phyloP scores from a whole-genome alignment of 23 tunicate species.

The Trididemnum miniatum region DNA sequence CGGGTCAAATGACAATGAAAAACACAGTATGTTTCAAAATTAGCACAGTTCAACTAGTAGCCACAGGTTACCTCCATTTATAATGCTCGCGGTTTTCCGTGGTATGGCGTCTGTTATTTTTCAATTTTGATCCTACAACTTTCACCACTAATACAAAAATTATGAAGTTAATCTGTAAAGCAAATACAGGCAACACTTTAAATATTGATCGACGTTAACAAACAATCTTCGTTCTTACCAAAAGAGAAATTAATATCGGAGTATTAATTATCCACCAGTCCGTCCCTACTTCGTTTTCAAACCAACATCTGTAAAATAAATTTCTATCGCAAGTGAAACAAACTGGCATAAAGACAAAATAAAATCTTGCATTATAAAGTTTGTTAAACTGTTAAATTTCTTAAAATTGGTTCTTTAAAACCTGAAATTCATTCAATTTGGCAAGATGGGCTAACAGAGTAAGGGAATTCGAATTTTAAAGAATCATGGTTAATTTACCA shows the following conservation, averaged over 20 bases:
- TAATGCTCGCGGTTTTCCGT: constrained; percentile 35
- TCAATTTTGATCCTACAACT: constrained; percentile 45
- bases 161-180: constrained; percentile 43
- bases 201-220: no score
- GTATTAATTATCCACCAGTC: constrained; percentile 52
- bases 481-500: no score
- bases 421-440: no score
- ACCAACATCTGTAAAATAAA: constrained; percentile 51
- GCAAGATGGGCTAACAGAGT: no score
- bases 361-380: no score
- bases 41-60: no score
- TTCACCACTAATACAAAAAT: constrained; percentile 41
- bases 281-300: constrained; percentile 20
- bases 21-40: background rate
- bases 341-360: no score
- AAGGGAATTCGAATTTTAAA: no score
- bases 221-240: constrained; percentile 33
- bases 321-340: no score
- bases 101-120: constrained; percentile 8
- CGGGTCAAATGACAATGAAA: no score
- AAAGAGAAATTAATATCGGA: constrained; percentile 32
- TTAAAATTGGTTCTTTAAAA: no score
- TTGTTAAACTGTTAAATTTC: no score
- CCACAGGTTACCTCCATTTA: constrained; percentile 55
- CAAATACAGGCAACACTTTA: background rate